These are phyloP conservation scores for Hydrozoanthus tunicans DNA, from an alignment of 64 coral and sea anemone genomes.

Conservation along the genomic window DNA sequence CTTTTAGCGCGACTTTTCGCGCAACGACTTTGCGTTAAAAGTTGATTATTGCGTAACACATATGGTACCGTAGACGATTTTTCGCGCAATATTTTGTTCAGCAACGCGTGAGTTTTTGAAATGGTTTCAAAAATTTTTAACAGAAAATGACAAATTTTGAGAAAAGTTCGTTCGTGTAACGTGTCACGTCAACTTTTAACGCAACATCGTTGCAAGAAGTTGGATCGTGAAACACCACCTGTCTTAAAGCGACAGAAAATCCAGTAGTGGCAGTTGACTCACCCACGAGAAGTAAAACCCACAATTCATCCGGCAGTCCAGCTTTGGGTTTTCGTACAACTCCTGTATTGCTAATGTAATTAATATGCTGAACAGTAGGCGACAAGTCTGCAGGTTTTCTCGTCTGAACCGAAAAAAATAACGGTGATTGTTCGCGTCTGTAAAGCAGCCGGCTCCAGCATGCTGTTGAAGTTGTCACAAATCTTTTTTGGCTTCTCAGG, in stretches of 20 bases:
- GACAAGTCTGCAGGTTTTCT: slow-evolving; percentile 2
- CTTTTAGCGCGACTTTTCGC: no score
- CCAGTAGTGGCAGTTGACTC: not conserved
- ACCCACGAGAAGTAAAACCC: slow-evolving; percentile 38
- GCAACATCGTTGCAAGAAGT: no score
- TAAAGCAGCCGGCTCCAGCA: slow-evolving; percentile 26
- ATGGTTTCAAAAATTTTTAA: no score
- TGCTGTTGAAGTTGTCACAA: not conserved
- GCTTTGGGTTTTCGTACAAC: slow-evolving; percentile 29
- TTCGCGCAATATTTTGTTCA: no score
- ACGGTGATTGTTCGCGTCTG: slow-evolving; percentile 13
- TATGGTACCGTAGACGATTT: no score
- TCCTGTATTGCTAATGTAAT: slow-evolving; percentile 28
- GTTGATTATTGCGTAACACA: no score
- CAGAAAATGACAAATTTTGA: no score
- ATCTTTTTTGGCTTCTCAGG: slow-evolving; percentile 16
- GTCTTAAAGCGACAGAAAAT: not conserved
- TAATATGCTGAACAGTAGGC: slow-evolving; percentile 28
- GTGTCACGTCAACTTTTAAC: no score
- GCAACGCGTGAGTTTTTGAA: no score
- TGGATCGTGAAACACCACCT: no score
- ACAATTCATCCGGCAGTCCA: slow-evolving; percentile 48
- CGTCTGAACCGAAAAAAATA: not conserved
- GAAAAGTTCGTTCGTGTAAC: no score
- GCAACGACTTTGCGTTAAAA: no score